Conservation (phyloP, 2,113 vertebrate species). For the Terrapene triunguis region DNA sequence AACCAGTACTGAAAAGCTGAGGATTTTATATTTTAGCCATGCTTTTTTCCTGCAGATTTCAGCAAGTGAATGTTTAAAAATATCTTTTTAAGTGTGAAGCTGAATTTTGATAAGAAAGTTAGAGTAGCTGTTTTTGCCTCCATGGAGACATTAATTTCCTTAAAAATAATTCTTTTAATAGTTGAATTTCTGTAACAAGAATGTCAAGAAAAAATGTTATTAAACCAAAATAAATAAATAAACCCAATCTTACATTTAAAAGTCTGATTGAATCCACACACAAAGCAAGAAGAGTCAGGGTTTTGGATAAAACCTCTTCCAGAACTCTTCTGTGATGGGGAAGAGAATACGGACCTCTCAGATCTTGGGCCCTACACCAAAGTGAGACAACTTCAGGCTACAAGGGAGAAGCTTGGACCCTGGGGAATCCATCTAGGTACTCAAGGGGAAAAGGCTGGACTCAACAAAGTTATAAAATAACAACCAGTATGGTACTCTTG, state of each 20-base stretch:
- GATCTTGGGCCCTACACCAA: not conserved
- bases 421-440: not conserved
- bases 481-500: accelerated
- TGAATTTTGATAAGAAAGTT: constrained; percentile 36
- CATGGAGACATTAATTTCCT: not conserved
- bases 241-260: not conserved
- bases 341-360: not conserved
- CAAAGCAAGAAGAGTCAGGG: not conserved
- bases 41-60: constrained; percentile 12
- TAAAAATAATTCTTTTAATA: not conserved
- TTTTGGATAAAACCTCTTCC: not conserved
- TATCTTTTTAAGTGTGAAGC: constrained; percentile 20
- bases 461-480: not conserved
- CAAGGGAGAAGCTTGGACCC: not conserved
- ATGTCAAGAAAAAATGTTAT: not conserved
- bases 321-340: not conserved
- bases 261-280: not conserved
- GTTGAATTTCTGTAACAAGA: not conserved
- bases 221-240: not conserved
- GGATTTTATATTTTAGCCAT: constrained; percentile 59
- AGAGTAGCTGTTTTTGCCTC: not conserved
- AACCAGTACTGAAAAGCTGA: constrained; percentile 45
- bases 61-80: constrained; percentile 41
- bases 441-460: not conserved
- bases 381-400: not conserved